Evolutionary conservation across 1,140 invertebrate species (phyloP), one percentile per base, ranked within the genome.

Genomic region (Leptinotarsa undecemlineata): DNA sequence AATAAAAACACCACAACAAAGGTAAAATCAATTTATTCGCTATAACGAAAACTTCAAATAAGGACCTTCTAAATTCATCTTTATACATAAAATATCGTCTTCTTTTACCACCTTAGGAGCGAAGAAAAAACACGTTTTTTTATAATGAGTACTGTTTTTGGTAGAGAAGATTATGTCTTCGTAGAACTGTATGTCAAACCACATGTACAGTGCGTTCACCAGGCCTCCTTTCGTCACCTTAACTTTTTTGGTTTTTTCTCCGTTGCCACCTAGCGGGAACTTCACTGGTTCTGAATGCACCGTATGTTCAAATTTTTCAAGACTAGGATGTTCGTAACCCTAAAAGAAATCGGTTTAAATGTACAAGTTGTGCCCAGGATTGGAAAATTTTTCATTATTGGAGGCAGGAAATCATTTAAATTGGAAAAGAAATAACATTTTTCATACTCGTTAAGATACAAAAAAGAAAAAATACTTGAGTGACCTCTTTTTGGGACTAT

Each of bases 251-350:
- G 73, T 72, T 17, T 74, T 75, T 63, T 71, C 73, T 20, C 71
- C 72, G 20, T 75, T 66, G 17, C 67, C 64, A 47, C 76, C 75
- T 14, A 79, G 23, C 15, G 62, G 69, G 15, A 79, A 79, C 4
- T 48, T 64, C 17, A 79, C 76, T 15, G 78, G 75, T 66, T 21
- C 57, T 2, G 78, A 79, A 71, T 76, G 73, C 67, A 76, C 75
- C 17, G 20, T 69, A 47, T 79, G 75, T 3, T 21, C 66, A 47
- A 81, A 76, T 15, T 74, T 62, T 48, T 81, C 79, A 19, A 81
- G 68, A 74, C 77, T 77, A 0, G 79, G 78, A 74, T 81, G 79
- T 68, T 79, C 78, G 68, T 33, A 73, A 26, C 78, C 78, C 79
- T 81, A 71, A 76, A 79, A 77, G 33, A 73, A 20, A n/a, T 23